Conservation (phyloP, 1,140 invertebrate species). For the Pseudomyrmex concolor region DNA sequence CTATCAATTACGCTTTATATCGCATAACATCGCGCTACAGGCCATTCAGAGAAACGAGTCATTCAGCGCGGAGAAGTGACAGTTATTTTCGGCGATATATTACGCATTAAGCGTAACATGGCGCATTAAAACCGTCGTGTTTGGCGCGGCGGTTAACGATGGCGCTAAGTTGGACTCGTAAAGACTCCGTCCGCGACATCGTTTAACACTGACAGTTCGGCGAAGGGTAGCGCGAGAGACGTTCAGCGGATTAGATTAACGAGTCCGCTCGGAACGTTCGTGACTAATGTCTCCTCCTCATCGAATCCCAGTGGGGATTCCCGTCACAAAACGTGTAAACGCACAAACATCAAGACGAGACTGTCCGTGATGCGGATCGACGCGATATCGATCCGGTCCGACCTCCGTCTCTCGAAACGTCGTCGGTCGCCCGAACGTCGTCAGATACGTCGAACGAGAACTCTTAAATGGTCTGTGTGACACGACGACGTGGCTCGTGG, state of each 20-base stretch:
- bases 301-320: conserved; percentile 23
- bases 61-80: conserved; percentile 11
- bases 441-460: conserved; percentile 2
- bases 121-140: conserved; percentile 15
- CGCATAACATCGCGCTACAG: background rate
- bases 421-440: background rate
- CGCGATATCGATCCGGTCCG: conserved; percentile 2
- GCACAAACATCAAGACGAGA: background rate
- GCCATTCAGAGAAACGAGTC: conserved; percentile 9
- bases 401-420: background rate
- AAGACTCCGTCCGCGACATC: conserved; percentile 34
- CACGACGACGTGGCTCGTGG: background rate
- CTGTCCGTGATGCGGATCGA: background rate
- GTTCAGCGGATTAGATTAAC: conserved; percentile 51
- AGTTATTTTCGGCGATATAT: conserved; percentile 26
- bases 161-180: conserved; percentile 29
- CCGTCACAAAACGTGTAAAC: background rate
- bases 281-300: conserved; percentile 7
- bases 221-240: background rate
- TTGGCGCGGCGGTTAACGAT: background rate
- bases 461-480: conserved; percentile 18
- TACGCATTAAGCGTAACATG: background rate
- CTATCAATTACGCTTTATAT: background rate
- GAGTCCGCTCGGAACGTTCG: conserved; percentile 41
- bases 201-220: conserved; percentile 30